Conservation (phyloP, 1,140 invertebrate species). For the Neodiprion fabricii region DNA sequence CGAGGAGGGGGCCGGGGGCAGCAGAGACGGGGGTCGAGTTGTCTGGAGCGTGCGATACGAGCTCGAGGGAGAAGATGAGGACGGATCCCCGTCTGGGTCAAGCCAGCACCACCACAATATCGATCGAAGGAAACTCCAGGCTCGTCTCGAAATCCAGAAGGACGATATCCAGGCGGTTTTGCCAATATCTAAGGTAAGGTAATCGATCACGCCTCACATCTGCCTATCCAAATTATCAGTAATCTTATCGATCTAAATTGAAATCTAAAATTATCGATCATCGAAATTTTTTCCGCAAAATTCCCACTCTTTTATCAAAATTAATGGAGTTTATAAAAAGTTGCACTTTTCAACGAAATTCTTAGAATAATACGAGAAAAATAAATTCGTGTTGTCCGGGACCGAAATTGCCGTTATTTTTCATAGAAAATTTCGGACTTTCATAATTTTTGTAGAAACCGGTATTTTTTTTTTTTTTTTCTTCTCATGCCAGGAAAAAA, state of each 20-base stretch:
- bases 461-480: too few species aligned
- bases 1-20: conserved; percentile 75
- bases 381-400: too few species aligned
- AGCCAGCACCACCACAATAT: conserved; percentile 59
- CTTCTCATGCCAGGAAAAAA: too few species aligned
- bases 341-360: too few species aligned
- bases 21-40: conserved; percentile 79
- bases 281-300: neutral
- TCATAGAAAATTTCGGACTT: too few species aligned
- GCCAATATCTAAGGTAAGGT: conserved; percentile 88
- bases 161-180: conserved; percentile 94
- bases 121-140: conserved; percentile 75
- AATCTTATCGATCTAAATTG: neutral
- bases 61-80: conserved; percentile 67
- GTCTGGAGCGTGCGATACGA: conserved; percentile 81
- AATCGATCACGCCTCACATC: too few species aligned
- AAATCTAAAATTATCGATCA: neutral
- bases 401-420: too few species aligned
- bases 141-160: conserved; percentile 88
- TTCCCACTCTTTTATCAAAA: neutral
- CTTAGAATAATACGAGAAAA: too few species aligned
- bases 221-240: neutral
- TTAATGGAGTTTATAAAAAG: too few species aligned
- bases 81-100: conserved; percentile 52
- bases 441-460: too few species aligned